Percentiles rank a stretch among this genome's conserved stretches.
phyloP scores from a whole-genome alignment of 2,113 vertebrate species.

The Pluvialis apricaria region DNA sequence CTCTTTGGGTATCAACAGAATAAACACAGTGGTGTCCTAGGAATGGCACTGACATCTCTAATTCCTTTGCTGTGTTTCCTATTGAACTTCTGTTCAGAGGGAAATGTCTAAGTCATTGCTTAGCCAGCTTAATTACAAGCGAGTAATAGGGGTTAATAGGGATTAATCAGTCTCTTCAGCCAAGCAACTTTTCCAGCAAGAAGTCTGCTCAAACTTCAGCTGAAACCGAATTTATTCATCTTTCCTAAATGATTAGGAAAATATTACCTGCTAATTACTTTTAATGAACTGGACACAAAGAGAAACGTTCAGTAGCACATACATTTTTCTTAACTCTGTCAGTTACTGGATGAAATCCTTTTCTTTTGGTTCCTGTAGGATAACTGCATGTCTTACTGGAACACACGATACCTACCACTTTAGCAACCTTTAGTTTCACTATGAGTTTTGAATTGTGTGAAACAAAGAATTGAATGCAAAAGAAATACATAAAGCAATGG shows the following conservation, averaged over 20 bases:
- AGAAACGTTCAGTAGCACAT: neutral
- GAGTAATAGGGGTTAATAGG: neutral
- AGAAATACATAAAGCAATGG: neutral
- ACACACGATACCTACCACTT: neutral
- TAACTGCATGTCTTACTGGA: neutral
- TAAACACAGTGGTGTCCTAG: neutral
- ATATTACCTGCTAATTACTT: neutral
- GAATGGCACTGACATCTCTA: neutral
- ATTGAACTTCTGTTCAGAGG: neutral
- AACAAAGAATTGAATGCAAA: neutral
- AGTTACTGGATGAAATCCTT: neutral
- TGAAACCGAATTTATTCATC: neutral
- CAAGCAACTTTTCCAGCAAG: neutral
- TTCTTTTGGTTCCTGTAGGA: neutral
- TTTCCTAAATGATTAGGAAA: neutral
- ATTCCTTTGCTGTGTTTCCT: neutral
- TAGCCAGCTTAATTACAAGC: neutral
- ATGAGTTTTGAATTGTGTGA: neutral
- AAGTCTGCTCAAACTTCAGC: neutral
- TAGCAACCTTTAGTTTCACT: neutral
- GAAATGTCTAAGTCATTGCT: neutral
- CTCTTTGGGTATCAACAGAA: neutral
- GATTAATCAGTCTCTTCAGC: neutral
- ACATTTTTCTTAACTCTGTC: neutral
- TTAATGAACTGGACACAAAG: neutral